Evolutionary conservation across 2,888 invertebrate species (phyloP), one percentile per base, ranked within the genome.

Genomic region (Dioctria rufipes): DNA sequence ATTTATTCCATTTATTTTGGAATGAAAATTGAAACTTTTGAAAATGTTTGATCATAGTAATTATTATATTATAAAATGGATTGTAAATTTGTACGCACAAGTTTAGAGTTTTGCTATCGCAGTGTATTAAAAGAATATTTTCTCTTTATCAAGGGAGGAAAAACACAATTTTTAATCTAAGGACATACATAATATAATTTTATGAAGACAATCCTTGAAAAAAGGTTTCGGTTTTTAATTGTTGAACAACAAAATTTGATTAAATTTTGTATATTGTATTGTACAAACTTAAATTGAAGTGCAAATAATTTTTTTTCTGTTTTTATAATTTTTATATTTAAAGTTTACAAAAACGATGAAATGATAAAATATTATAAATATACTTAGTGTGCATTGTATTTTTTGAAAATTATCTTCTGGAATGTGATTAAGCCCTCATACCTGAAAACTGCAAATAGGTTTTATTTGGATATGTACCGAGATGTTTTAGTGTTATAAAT

Each of bases 141-240:
- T 37, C 63, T 60, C n/a, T 43, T 66, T 66, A 5, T 66, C 43
- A n/a, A 43, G 40, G 46, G 42, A 66, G 40, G 46, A 66, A 66
- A 43, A 42, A 40, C 6, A 13, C 46, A 43, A 11, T 46, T 61
- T 77, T 77, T 77, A 77, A 25, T 61, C 39, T 77, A 49, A 61
- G 77, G 37, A 73, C 4, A 25, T 25, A 2, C 25, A 25, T 25
- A 25, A 25, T 25, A 37, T 58, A 13, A 66, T 63, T 77, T 77
- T 63, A 77, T 63, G 39, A 46, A 77, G 77, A 77, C 77, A 77
- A 77, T 77, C 77, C 63, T 77, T 66, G 37, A 61, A 61, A 73
- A 61, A 63, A 37, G 77, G 77, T 77, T 77, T 77, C 49, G 11
- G 77, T 77, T 77, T 77, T 77, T 43, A 40, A 37, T 13, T 9